Evolutionary conservation across 2,797 vertebrate genomes (phyloP), one percentile per base, ranked within the genome.

Genomic region (Agapornis canus): DNA sequence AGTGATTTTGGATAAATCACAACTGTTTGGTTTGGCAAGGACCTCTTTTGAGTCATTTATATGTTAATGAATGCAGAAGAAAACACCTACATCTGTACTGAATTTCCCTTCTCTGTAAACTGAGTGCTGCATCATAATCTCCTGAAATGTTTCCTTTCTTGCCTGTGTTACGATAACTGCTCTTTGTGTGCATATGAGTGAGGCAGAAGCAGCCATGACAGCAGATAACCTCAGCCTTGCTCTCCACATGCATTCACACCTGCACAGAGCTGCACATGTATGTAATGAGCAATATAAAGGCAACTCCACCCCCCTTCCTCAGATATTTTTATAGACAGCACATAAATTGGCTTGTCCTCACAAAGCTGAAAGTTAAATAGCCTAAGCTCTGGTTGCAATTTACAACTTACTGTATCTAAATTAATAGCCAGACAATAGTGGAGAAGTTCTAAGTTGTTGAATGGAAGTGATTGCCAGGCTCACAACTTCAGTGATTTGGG

Each of bases 11-110:
- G 42, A 89, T 80, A 71, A 69, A 82, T 80, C 54, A 13, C 66
- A 80, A 82, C 68, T 85, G 75, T 80, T 89, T 77, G 61, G 49
- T 82, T 94, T 97, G 89, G 89, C 90, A 89, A 27, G n/a, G 45
- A 54, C 3, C 7, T 75, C 60, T 65, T 52, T 77, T 61, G 75
- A 87, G 65, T 93, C 13, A 56, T 94, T 92, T 93, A 12, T 70
- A 56, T 59, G 69, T 63, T 92, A 87, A 71, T 78, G 27, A 93
- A 65, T 71, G 35, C 56, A 71, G 65, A 93, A 88, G 68, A 82
- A 79, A 51, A 72, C 84, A 92, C 77, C 63, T 86, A 68, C 56
- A 54, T 77, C 64, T 60, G 57, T 77, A 37, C 39, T 75, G 82
- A 80, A 86, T 92, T 95, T 91, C 75, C n/a, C 43, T 85, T 65